Evolutionary conservation across 2,797 vertebrate genomes (phyloP), one percentile per base, ranked within the genome.

Genomic region (Orestias chungarensis): DNA sequence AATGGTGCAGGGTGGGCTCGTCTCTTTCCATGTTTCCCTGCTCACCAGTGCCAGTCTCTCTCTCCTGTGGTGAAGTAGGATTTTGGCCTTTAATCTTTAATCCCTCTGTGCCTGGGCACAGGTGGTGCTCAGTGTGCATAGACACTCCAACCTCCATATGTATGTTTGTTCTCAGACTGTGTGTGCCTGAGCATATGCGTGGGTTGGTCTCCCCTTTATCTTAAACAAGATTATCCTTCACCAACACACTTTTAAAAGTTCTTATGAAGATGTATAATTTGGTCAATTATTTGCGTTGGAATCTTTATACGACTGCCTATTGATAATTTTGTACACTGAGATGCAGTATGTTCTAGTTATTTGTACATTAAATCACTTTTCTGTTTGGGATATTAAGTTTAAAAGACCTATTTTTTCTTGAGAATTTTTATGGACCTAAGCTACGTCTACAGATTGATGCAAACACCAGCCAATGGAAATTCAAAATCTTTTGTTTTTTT

Each of bases 71-170:
- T 82, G 83, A 72, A 10, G 18, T 57, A 25, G 78, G 82, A 84
- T 82, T 86, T 79, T 82, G 79, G 78, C 85, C 84, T 87, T 82
- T 75, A 71, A 80, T 85, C 83, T 29, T 31, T 7, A 17, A 35
- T 33, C 29, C 68, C 82, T 76, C 73, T 17, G 18, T 78, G 83
- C 78, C 73, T 64, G 27, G 82, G 86, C 82, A 89, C 89, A 91
- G 90, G 91, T 91, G 89, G 88, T 66, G 10, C 87, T 83, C 89
- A 84, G 83, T 79, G 80, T 88, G 88, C 40, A 70, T 62, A 77
- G 29, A 81, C 80, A 83, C 68, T 73, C 76, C 73, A 69, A 76
- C 82, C 78, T 86, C 71, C 54, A 70, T 81, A 75, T 83, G 76
- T 90, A 86, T 82, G 79, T 80, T 74, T 67, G 59, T 55, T 70